Base-by-base conservation (phyloP, 2,888 invertebrate species). In the Tinea trinotella region DNA sequence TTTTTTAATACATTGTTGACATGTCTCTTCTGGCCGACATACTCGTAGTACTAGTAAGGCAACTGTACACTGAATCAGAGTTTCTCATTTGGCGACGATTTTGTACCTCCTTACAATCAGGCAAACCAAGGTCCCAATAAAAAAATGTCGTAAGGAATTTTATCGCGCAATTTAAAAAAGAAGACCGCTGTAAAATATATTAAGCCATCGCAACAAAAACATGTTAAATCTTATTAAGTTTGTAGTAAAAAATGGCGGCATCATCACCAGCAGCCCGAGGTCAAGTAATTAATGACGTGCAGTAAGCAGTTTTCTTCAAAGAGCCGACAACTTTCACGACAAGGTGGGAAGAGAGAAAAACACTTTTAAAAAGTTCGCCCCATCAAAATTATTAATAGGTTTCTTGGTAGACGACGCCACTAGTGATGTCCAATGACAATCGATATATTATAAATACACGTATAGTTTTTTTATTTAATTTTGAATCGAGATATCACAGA, bases 361-460 rank as follows among this genome's bases (percentile, higher is more conserved):
- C 80, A 83, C 77, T 83, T 80, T 81, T 74, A 76, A 76, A 73
- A 83, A 81, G 70, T 82, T 83, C 76, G 59, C 70, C 74, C 71
- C 68, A 76, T 46, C 79, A 72, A 69, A 74, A 78, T 82, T 84
- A 84, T 84, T 83, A 84, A 84, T 82, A 83, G 84, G 77, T 82
- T 80, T 66, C 68, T 66, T 65, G 67, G 66, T 60, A 65, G 75
- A 68, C 67, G 65, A 54, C 57, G 54, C 34, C 24, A 13, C 15
- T 62, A 71, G 70, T 56, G 74, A 61, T 62, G 70, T 40, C n/a
- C 6, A 30, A 30, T 7, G 7, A 10, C n/a, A 10, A 20, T 12
- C 52, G 13, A 10, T 30, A 59, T 62, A 59, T 60, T 30, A 10
- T 30, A 30, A 30, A n/a, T n/a, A n/a, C n/a, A n/a, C n/a, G n/a